Evolutionary conservation across 2,113 vertebrate genomes (phyloP).

Genomic region (Lota lota): DNA sequence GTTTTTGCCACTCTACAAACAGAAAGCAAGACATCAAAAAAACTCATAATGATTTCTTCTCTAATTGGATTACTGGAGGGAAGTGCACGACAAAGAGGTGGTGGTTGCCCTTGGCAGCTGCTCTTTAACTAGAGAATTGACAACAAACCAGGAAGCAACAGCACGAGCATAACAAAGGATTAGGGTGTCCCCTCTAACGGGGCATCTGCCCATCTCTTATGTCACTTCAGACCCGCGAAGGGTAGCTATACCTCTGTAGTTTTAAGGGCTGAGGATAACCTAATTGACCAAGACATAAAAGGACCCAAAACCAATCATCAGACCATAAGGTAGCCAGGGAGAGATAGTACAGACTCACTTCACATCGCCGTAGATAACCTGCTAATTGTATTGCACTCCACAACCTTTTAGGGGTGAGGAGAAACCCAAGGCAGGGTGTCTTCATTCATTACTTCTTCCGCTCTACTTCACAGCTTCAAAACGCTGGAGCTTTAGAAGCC

Average conservation of each 20-base stretch:
- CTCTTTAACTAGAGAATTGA: slow-evolving; percentile 23
- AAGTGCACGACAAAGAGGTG: neutral
- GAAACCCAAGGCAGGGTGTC: neutral
- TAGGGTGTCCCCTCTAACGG: slow-evolving; percentile 41
- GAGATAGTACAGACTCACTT: slow-evolving; percentile 46
- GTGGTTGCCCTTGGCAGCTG: slow-evolving; percentile 44
- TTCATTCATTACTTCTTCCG: neutral
- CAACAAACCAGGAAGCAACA: slow-evolving; percentile 49
- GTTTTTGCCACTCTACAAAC: neutral
- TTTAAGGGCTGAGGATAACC: neutral
- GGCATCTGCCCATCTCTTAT: slow-evolving; percentile 64
- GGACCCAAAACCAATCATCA: slow-evolving; percentile 4
- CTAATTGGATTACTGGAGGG: neutral
- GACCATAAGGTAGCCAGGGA: slow-evolving; percentile 25
- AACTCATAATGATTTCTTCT: neutral
- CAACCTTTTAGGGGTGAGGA: slow-evolving; percentile 27
- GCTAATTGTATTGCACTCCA: slow-evolving; percentile 67
- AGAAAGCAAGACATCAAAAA: neutral
- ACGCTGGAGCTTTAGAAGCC: neutral
- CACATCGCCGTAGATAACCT: slow-evolving; percentile 61
- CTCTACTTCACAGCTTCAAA: neutral
- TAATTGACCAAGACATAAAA: neutral
- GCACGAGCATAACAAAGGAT: slow-evolving; percentile 58
- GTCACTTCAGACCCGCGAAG: slow-evolving; percentile 8
- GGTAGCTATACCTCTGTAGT: neutral